phyloP scores from a whole-genome alignment of 2,797 vertebrate species.

The Hypotaenidia philippensis region DNA sequence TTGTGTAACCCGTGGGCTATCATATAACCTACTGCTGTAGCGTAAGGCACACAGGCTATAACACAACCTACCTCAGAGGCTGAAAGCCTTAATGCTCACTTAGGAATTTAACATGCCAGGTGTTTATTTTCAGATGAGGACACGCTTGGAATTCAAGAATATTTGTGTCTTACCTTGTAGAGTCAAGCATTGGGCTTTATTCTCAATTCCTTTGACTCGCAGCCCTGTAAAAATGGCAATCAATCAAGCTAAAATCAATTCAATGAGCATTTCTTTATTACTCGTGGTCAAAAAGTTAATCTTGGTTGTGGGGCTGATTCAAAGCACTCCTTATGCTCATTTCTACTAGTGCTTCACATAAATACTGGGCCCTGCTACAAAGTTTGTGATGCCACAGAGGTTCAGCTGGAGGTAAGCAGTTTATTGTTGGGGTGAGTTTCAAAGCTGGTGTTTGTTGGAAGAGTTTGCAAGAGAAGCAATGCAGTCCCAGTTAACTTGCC shows the following conservation, averaged over 20 bases:
- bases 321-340: neutral
- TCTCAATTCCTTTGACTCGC: neutral
- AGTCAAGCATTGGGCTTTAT: neutral
- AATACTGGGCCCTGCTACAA: neutral
- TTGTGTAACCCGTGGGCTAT: neutral
- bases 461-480: neutral
- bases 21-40: neutral
- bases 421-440: neutral
- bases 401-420: neutral
- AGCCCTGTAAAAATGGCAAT: neutral
- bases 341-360: neutral
- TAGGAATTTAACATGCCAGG: neutral
- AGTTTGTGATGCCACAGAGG: neutral
- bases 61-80: neutral
- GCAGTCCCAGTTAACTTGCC: neutral
- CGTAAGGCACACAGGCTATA: neutral
- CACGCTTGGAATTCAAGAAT: neutral
- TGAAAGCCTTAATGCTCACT: neutral
- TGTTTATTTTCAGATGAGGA: constrained; percentile 30
- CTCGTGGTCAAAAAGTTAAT: neutral
- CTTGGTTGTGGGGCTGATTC: accelerated
- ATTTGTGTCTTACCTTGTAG: neutral
- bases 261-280: neutral
- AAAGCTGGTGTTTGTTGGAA: accelerated
- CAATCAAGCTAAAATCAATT: neutral